These are phyloP conservation scores for Podotricha telesiphe DNA, from an alignment of 2,888 invertebrate species.

Conservation along the genomic window DNA sequence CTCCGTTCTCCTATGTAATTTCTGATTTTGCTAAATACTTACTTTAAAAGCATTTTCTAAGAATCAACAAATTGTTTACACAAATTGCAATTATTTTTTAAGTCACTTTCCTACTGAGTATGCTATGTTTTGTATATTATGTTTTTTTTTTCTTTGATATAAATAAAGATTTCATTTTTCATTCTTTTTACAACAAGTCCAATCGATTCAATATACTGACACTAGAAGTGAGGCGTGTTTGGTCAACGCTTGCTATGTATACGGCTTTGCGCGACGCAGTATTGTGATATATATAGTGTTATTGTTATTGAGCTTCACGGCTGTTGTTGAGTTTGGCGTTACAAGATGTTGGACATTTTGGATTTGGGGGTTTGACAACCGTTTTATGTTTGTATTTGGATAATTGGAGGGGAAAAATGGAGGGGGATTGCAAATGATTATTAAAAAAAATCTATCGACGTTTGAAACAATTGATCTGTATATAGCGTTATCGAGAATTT, in stretches of 20 bases:
- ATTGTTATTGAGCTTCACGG: constrained; percentile 54
- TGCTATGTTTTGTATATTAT: no score
- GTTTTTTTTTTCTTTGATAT: no score
- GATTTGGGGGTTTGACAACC: constrained; percentile 15
- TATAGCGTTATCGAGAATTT: no score
- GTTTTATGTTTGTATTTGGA: constrained; percentile 20
- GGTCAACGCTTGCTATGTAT: constrained; percentile 53
- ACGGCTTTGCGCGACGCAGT: constrained; percentile 73
- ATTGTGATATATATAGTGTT: constrained; percentile 72
- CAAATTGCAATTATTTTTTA: no score
- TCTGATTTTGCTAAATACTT: no score
- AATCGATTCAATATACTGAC: constrained; percentile 1
- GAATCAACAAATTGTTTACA: no score
- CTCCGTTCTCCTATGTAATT: no score
- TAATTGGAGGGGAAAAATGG: neutral
- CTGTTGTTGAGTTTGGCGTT: constrained; percentile 67
- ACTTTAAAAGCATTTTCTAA: no score
- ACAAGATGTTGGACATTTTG: constrained; percentile 29
- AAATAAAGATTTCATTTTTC: no score
- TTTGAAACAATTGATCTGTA: neutral
- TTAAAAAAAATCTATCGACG: no score
- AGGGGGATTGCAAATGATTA: neutral
- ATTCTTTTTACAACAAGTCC: no score
- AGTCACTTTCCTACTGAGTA: no score
- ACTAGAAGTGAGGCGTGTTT: neutral